Conservation (phyloP, 2,888 invertebrate species). For the Amitus sp. region DNA sequence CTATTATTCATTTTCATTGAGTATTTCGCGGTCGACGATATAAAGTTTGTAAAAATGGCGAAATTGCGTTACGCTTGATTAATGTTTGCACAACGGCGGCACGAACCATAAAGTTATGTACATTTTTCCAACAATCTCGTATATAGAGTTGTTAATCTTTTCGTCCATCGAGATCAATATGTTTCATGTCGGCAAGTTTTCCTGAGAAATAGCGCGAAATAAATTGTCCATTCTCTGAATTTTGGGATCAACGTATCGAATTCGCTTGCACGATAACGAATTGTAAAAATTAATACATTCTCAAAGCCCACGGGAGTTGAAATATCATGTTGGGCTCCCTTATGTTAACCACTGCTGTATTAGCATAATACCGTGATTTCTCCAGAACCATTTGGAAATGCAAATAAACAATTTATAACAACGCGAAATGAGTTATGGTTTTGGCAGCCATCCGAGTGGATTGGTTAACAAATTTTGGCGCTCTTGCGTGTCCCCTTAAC, state of each 20-base stretch:
- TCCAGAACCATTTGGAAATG: conserved; percentile 65
- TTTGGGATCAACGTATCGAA: not conserved
- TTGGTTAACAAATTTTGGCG: not conserved
- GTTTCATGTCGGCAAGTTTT: not conserved
- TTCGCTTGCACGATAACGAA: not conserved
- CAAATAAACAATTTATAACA: conserved; percentile 67
- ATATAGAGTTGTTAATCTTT: too few species aligned
- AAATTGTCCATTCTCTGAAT: not conserved
- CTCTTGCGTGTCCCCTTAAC: too few species aligned
- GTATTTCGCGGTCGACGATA: too few species aligned
- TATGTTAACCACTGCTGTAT: conserved; percentile 65
- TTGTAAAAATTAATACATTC: conserved; percentile 7
- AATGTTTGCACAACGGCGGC: too few species aligned
- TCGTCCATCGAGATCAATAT: too few species aligned
- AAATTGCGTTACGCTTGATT: too few species aligned
- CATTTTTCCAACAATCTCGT: too few species aligned
- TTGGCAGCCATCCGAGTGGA: conserved; percentile 31
- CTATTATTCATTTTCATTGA: too few species aligned
- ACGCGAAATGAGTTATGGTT: conserved; percentile 58
- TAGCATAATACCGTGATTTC: conserved; percentile 66
- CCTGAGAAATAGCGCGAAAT: not conserved
- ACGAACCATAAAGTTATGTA: too few species aligned
- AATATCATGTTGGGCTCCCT: conserved; percentile 62
- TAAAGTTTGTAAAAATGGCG: too few species aligned
- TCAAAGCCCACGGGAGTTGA: conserved; percentile 51